These are phyloP conservation scores for Oreochromis spilurus DNA, from an alignment of 2,113 vertebrate species.

Conservation along the genomic window DNA sequence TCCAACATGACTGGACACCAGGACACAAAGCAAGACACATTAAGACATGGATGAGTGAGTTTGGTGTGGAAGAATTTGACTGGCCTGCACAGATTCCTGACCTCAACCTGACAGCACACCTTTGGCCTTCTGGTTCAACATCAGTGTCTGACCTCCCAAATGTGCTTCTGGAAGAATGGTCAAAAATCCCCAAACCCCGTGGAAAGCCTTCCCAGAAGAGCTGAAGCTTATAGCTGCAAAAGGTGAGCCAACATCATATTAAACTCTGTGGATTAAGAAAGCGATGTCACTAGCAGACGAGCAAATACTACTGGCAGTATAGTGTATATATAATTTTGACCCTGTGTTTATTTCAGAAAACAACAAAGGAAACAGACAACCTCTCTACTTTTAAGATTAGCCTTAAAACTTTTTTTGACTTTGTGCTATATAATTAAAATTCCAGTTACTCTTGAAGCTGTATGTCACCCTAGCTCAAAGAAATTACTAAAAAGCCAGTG, in stretches of 20 bases:
- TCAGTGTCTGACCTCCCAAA: background rate
- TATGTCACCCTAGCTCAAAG: background rate
- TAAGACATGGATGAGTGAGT: background rate
- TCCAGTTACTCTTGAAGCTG: background rate
- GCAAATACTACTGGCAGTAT: background rate
- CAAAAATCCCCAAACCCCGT: fast-evolving
- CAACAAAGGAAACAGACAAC: background rate
- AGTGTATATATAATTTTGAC: background rate
- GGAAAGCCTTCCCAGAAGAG: background rate
- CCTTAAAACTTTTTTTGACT: fast-evolving
- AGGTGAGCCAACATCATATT: background rate
- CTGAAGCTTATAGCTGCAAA: background rate
- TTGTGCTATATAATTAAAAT: background rate
- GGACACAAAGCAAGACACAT: background rate
- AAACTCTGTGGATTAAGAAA: background rate
- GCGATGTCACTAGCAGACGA: background rate
- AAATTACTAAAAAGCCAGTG: background rate
- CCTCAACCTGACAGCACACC: fast-evolving
- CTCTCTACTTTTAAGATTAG: background rate
- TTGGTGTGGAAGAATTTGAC: background rate
- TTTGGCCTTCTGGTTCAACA: background rate
- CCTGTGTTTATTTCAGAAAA: background rate
- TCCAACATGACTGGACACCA: background rate
- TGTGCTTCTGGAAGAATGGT: background rate
- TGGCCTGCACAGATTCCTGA: background rate